Evolutionary conservation across 1,140 invertebrate genomes (phyloP), one percentile per base, ranked within the genome.

Genomic region (Drosophila setifemur): DNA sequence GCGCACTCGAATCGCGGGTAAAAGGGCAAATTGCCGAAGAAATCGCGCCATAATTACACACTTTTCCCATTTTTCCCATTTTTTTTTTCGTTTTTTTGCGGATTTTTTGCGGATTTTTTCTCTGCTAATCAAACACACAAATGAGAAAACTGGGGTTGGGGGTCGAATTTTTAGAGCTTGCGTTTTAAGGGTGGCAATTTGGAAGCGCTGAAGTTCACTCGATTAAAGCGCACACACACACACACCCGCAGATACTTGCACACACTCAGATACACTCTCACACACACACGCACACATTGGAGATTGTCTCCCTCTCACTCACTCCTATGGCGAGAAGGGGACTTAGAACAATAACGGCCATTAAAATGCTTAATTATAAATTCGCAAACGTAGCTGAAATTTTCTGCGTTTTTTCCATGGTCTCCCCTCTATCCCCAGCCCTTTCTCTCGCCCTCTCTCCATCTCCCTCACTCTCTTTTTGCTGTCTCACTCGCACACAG

Each of bases 311-410:
- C 31, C 29, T 67, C 42, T 16, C 54, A 25, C 31, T 37, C 33
- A 7, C 31, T 26, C 8, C 26, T 31, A 11, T 6, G 8, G 8
- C 18, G 9, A 18, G 23, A 14, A 7, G 11, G 8, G 57, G 61
- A 48, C 61, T 64, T 75, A 81, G 76, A 81, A 86, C 81, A 86
- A 86, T 86, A 86, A 86, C 82, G 76, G 82, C 82, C 82, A 86
- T 86, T 86, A 86, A 86, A 86, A 86, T 86, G 83, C 82, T 86
- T 86, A 86, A 86, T 86, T 86, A 86, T 87, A 86, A 87, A 86
- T 87, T 86, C 82, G 82, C 82, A 77, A 86, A 87, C 82, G 76
- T 77, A 67, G 79, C 75, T 86, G 76, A 83, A 71, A 71, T 68
- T 79, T 86, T 73, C 67, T 66, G 23, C 50, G 25, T 52, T 44